Evolutionary conservation across 2,888 invertebrate species (phyloP).

Genomic region (Acrocera orbiculus): DNA sequence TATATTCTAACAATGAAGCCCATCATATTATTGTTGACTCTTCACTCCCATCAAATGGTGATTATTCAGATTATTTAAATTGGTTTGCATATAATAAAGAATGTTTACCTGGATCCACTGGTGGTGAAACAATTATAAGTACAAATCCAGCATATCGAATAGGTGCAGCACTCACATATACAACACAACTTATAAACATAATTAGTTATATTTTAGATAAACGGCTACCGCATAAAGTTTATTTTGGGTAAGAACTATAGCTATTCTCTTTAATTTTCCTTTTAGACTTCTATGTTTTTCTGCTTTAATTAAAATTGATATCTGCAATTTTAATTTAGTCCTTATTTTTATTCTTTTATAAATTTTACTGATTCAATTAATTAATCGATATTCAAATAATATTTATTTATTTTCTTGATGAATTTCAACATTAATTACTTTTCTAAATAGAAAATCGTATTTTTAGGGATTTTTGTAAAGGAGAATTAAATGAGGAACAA

Average conservation of each 20-base stretch:
- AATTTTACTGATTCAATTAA: background rate
- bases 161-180: slow-evolving; percentile 67
- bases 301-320: background rate
- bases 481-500: slow-evolving; percentile 50
- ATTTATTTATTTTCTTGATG: slow-evolving; percentile 11
- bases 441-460: no score
- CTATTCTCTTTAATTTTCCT: no score
- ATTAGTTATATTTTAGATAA: slow-evolving; percentile 70
- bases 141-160: slow-evolving; percentile 54
- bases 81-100: slow-evolving; percentile 46
- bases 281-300: background rate
- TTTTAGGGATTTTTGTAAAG: slow-evolving; percentile 63
- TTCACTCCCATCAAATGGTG: slow-evolving; percentile 64
- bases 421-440: no score
- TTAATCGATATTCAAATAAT: no score
- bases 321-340: background rate
- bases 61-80: slow-evolving; percentile 58
- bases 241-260: slow-evolving; percentile 38
- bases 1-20: slow-evolving; percentile 42
- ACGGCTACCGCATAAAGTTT: slow-evolving; percentile 56
- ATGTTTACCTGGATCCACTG: slow-evolving; percentile 26
- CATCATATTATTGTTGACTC: slow-evolving; percentile 70
- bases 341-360: slow-evolving; percentile 2
- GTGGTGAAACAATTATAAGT: slow-evolving; percentile 38
- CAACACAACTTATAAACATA: slow-evolving; percentile 66